phyloP scores from a whole-genome alignment of 2,888 invertebrate genomes.

The Horisme vitalbata region DNA sequence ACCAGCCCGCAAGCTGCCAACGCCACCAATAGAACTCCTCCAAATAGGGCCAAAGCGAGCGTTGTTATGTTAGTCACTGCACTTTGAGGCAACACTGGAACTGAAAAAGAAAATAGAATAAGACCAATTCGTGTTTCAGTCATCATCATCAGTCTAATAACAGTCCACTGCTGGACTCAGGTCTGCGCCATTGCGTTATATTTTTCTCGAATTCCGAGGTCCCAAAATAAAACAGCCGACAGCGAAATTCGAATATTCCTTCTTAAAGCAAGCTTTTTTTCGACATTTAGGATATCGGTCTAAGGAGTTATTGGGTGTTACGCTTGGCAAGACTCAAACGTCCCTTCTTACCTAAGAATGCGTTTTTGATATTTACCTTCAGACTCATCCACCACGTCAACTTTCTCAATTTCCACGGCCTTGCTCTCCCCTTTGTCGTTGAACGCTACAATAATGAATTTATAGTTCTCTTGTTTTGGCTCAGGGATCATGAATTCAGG shows the following conservation, averaged over 20 bases:
- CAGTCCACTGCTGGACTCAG: no score
- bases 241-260: no score
- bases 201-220: no score
- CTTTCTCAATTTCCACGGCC: conserved; percentile 58
- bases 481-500: conserved; percentile 67
- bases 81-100: conserved; percentile 43
- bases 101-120: conserved; percentile 35
- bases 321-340: no score
- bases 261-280: no score
- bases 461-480: conserved; percentile 58
- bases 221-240: no score
- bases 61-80: conserved; percentile 68
- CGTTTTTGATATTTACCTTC: conserved; percentile 26
- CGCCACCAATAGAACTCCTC: conserved; percentile 71
- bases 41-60: conserved; percentile 65
- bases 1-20: conserved; percentile 75
- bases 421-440: conserved; percentile 73
- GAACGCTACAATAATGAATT: conserved; percentile 61
- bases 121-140: background rate
- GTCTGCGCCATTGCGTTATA: no score
- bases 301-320: no score
- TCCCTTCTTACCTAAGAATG: no score
- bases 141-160: no score
- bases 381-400: conserved; percentile 51
- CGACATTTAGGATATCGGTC: no score